Conservation (phyloP, 1,140 invertebrate species). For the Mylabris phalerata region DNA sequence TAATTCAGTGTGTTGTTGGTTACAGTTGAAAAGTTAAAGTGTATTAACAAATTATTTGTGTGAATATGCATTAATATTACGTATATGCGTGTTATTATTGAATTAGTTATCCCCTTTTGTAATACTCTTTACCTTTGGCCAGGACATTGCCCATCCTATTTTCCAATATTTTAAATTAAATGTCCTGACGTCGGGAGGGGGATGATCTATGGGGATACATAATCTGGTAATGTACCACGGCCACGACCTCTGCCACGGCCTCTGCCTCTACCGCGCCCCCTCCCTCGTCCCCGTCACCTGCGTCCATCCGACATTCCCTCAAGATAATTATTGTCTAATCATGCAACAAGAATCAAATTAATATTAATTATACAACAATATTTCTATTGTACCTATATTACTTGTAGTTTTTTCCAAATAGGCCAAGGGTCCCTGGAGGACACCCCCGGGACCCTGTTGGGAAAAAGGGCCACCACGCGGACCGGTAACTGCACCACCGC, state of each 20-base stretch:
- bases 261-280: conserved; percentile 60
- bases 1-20: no score
- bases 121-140: no score
- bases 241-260: conserved; percentile 54
- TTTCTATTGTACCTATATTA: conserved; percentile 58
- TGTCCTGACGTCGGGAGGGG: conserved; percentile 27
- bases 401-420: conserved; percentile 76
- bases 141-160: no score
- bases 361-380: background rate
- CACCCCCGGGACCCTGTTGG: conserved; percentile 42
- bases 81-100: no score
- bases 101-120: no score
- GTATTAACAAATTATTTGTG: no score
- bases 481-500: conserved; percentile 16
- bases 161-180: no score
- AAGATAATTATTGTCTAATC: conserved; percentile 24
- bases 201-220: conserved; percentile 39
- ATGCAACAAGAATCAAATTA: background rate
- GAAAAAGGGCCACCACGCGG: conserved; percentile 41
- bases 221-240: conserved; percentile 39
- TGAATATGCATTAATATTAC: no score
- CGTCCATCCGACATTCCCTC: conserved; percentile 60
- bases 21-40: no score
- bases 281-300: conserved; percentile 64
- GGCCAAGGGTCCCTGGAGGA: conserved; percentile 65